Base-by-base conservation (phyloP, 92 coral and sea anemone species). In the Porites cylindrica region DNA sequence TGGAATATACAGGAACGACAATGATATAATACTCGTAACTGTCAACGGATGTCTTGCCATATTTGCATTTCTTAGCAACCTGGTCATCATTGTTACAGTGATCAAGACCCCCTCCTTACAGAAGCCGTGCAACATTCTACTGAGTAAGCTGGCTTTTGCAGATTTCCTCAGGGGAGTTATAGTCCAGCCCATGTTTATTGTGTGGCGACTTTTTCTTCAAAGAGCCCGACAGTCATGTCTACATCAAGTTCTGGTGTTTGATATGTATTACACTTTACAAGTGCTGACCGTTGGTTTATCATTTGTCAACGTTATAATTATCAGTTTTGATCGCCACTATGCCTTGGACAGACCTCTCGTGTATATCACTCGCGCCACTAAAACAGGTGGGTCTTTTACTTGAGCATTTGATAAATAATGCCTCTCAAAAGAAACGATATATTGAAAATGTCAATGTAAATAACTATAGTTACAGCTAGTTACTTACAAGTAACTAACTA, bases 131-230 rank as follows among this genome's bases (percentile, higher is more conserved):
- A 85, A 90, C 66, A 80, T 90, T 20, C 75, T 85, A 4, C 76
- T 90, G 47, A 85, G 93, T 24, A 72, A 26, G 50, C 81, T 90
- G 43, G 90, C 90, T 8, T 68, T 72, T 50, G 76, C 86, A 51
- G 93, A 90, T 62, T 90, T 68, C 61, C 78, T 85, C 24, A 78
- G 68, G 1, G 93, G 93, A n/a, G 16, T 90, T 12, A 7, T 50
- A 11, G 81, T 82, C 8, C 80, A 83, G 56, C 84, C 93, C 13
- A 17, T 79, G 90, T 90, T 90, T 47, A n/a, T 85, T 10, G 78
- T 51, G 23, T 90, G 83, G 82, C 69, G 82, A 26, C 23, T 76
- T 32, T 56, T 61, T 51, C 67, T 76, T 56, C 67, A 76, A 56
- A 24, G 67, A 56, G 82, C 82, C 1, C 53, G 60, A 26, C 29